Percentiles rank a stretch among this genome's conserved stretches.
Evolutionary conservation across 2,113 vertebrate species (phyloP).

Genomic region (Ctenomys sociabilis): DNA sequence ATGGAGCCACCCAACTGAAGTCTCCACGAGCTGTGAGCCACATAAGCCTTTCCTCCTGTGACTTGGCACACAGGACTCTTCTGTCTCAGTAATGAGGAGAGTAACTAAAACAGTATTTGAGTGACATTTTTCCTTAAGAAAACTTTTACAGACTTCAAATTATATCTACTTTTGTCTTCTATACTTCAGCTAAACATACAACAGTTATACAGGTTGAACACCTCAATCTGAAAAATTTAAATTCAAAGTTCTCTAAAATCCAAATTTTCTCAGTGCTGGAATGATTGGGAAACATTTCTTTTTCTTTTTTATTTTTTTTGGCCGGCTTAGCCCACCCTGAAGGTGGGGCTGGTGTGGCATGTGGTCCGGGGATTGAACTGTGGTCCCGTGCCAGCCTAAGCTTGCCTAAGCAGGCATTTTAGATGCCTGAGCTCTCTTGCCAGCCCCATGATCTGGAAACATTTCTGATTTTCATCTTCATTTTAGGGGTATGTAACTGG

Average conservation of each 20-base stretch:
- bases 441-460: background rate
- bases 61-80: background rate
- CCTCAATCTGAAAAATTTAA: background rate
- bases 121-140: constrained; percentile 52
- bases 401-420: too few relatives aligned
- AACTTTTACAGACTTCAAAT: constrained; percentile 23
- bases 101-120: constrained; percentile 4
- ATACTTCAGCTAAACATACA: background rate
- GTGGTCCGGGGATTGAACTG: too few relatives aligned
- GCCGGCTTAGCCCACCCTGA: too few relatives aligned
- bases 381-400: too few relatives aligned
- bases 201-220: background rate
- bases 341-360: too few relatives aligned
- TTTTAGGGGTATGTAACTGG: background rate
- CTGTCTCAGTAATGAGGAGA: background rate
- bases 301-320: too few relatives aligned
- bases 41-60: background rate
- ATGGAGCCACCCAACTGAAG: background rate
- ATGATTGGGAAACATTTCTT: background rate
- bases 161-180: background rate
- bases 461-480: background rate
- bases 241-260: background rate
- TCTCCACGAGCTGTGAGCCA: background rate
- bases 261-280: background rate
- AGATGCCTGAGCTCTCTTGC: too few relatives aligned